Evolutionary conservation across 2,113 vertebrate species (phyloP).

Genomic region (Scomber japonicus): DNA sequence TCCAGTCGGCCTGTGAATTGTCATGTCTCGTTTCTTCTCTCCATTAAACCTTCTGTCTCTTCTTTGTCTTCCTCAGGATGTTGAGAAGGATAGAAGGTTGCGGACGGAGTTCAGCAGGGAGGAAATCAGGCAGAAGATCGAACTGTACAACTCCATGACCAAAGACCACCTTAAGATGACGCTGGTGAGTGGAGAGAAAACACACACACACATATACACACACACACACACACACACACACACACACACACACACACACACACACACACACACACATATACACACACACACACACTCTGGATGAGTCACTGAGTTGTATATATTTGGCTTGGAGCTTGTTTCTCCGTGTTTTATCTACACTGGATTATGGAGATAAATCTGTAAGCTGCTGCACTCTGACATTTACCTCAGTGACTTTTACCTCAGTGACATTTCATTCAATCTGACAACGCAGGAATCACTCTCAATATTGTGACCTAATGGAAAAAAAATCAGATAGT

Average conservation of each 20-base stretch:
- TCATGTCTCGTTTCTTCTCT: too few relatives aligned
- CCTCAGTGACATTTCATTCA: too few relatives aligned
- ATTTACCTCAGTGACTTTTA: too few relatives aligned
- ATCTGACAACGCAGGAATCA: too few relatives aligned
- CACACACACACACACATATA: not conserved
- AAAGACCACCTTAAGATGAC: constrained; percentile 97
- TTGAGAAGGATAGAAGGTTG: constrained; percentile 90
- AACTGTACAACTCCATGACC: constrained; percentile 91
- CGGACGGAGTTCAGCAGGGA: constrained; percentile 92
- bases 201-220: not conserved
- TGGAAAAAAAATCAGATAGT: too few relatives aligned
- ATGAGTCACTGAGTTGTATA: not conserved
- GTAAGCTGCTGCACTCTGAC: not conserved
- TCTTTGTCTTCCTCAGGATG: constrained; percentile 87
- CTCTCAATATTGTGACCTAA: too few relatives aligned
- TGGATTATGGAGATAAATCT: not conserved
- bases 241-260: not conserved
- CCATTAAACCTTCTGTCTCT: too few relatives aligned
- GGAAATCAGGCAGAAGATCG: constrained; percentile 92
- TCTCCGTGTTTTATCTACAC: not conserved
- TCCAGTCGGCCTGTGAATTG: constrained; percentile 4
- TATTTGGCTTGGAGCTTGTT: not conserved
- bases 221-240: not conserved
- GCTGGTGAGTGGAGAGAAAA: constrained; percentile 85
- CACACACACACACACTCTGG: not conserved